Conservation (phyloP, 92 coral and sea anemone species). For the Ricordea florida region DNA sequence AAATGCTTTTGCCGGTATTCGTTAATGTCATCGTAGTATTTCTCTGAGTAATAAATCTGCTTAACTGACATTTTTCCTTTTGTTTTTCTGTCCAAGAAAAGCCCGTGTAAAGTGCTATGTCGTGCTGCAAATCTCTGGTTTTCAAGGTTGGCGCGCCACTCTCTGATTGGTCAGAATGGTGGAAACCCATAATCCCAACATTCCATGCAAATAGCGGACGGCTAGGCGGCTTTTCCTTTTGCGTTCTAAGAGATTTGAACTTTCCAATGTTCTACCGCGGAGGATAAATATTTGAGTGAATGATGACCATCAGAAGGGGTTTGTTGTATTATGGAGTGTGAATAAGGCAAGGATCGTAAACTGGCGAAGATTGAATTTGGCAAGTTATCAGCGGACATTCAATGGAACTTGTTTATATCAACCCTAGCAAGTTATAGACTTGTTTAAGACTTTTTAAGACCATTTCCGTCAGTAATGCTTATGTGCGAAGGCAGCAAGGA, state of each 20-base stretch:
- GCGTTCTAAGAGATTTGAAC: neutral
- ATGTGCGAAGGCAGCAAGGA: slow-evolving; percentile 82
- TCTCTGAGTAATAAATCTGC: slow-evolving; percentile 87
- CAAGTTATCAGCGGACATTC: slow-evolving; percentile 67
- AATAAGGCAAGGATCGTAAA: slow-evolving; percentile 47
- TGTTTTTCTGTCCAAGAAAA: neutral
- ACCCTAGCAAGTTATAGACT: slow-evolving; percentile 92
- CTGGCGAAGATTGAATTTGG: slow-evolving; percentile 58
- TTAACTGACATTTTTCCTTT: slow-evolving; percentile 65
- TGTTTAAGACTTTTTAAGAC: slow-evolving; percentile 90
- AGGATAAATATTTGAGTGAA: neutral
- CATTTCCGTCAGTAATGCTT: slow-evolving; percentile 83
- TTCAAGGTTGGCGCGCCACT: slow-evolving; percentile 44
- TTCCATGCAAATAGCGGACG: slow-evolving; percentile 36
- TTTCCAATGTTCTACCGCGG: neutral
- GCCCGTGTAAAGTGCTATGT: too few relatives aligned
- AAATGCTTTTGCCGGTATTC: slow-evolving; percentile 74
- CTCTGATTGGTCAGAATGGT: slow-evolving; percentile 39
- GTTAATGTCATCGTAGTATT: slow-evolving; percentile 76
- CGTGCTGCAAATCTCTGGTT: too few relatives aligned
- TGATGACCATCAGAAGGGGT: too few relatives aligned
- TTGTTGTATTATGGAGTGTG: slow-evolving; percentile 14
- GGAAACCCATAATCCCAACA: too few relatives aligned
- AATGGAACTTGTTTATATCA: slow-evolving; percentile 72
- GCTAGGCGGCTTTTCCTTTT: slow-evolving; percentile 2